A percentile compares a stretch with the other conserved stretches of the same genome.
Evolutionary conservation across 1,140 invertebrate species (phyloP).

Genomic region (Propsilocerus akamusi): DNA sequence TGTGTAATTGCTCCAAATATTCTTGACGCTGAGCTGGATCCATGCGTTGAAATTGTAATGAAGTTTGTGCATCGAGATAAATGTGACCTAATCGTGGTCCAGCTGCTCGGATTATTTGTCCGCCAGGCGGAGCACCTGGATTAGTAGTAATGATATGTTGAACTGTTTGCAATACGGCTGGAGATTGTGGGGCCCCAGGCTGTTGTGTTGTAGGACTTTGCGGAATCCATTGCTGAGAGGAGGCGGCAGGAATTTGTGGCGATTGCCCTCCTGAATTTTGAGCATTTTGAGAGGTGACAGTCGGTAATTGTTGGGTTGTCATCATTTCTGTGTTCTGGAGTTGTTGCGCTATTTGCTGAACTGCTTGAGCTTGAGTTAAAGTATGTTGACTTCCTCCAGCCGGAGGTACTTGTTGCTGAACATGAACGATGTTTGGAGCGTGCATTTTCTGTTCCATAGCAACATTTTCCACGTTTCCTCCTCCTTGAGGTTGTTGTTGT

Average conservation of each 20-base stretch:
- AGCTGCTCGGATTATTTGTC: constrained; percentile 10
- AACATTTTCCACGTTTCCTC: neutral
- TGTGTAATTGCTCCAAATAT: constrained; percentile 57
- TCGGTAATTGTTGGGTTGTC: constrained; percentile 10
- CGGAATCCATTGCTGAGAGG: neutral
- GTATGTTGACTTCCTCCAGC: neutral
- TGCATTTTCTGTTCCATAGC: neutral
- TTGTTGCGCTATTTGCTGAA: constrained; percentile 5
- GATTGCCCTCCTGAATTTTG: neutral
- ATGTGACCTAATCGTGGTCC: constrained; percentile 41
- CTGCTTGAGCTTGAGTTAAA: neutral
- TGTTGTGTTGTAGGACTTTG: constrained; percentile 11
- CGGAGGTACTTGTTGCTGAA: neutral
- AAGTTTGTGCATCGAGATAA: constrained; percentile 57
- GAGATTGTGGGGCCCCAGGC: constrained; percentile 9
- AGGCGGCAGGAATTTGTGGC: neutral
- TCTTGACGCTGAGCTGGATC: constrained; percentile 55
- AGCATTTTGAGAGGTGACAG: neutral
- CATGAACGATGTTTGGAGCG: neutral
- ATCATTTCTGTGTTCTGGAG: constrained; percentile 9
- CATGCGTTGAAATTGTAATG: constrained; percentile 65
- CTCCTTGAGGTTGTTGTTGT: neutral
- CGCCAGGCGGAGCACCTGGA: neutral
- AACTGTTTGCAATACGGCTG: neutral
- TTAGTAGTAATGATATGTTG: neutral